Base-by-base conservation (phyloP, 2,888 invertebrate species). In the Ochropleura leucogaster region DNA sequence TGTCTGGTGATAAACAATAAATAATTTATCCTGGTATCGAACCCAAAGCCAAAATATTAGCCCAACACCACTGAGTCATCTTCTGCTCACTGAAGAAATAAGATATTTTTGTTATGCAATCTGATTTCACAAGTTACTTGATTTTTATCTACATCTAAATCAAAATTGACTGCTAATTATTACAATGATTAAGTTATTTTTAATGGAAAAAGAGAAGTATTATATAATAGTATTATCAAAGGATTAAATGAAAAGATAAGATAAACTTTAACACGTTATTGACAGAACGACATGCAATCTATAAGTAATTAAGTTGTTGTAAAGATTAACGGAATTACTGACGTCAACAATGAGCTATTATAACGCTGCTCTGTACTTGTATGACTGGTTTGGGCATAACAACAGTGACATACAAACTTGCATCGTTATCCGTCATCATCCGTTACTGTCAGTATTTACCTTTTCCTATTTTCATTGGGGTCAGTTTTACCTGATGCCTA, bases 201-300 rank as follows among this genome's bases (percentile, higher is more conserved):
- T 18, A 55, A 30, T 55, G 12, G 4, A n/a, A 4, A 8, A 12
- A 8, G 40, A 40, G 4, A 18, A 46, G 47, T 40, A 8, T 14
- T 6, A 16, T 20, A 9, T 20, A 10, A 30, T 30, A 16, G 8
- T 46, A 42, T 51, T 46, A 76, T 57, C 51, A 4, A 4, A 20
- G 6, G 63, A 70, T 76, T 77, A 77, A 7, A 40, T 14, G 14
- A 53, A 18, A 3, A 60, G 68, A 76, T 76, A 68, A 77, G 71
- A 71, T 77, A 70, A 51, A 40, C 16, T 47, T 5, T 42, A 14
- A 12, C 47, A 44, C 40, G 62, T n/a, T 76, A 14, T 44, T 44
- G 18, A 57, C 53, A 18, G 4, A 14, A 70, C 51, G 49, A 70
- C 49, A 40, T 6, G 40, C 63, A 46, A 55, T 30, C 30, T 30